Percentiles rank a stretch among this genome's conserved stretches.
Conservation (phyloP, 2,113 vertebrate genomes). For the Ivindomyrus marchei region DNA sequence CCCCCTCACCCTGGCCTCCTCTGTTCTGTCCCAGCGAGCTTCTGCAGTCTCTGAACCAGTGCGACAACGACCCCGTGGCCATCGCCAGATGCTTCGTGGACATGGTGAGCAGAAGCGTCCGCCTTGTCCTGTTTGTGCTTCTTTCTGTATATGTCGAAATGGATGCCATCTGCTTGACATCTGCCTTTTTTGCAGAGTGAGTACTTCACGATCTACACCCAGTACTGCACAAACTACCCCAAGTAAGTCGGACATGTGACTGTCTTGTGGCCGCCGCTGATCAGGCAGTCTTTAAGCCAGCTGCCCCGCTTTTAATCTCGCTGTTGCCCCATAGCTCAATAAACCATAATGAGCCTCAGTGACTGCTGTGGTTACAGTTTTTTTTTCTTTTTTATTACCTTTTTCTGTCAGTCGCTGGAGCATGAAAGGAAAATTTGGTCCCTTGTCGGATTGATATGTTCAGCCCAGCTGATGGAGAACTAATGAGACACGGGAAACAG, state of each 20-base stretch:
- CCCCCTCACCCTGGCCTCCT: background rate
- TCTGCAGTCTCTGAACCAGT: constrained; percentile 84
- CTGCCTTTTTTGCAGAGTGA: constrained; percentile 67
- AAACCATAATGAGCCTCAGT: background rate
- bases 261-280: background rate
- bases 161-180: background rate
- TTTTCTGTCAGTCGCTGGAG: background rate
- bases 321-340: background rate
- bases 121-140: background rate
- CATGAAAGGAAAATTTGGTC: background rate
- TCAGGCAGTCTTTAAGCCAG: background rate
- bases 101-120: constrained; percentile 61
- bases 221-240: constrained; percentile 98
- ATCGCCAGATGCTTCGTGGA: constrained; percentile 89
- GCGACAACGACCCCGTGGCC: constrained; percentile 80
- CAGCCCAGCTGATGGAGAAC: background rate
- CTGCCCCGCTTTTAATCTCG: background rate
- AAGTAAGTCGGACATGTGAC: constrained; percentile 67
- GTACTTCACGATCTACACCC: constrained; percentile 94
- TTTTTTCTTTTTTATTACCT: background rate
- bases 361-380: background rate
- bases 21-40: constrained; percentile 66
- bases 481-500: background rate
- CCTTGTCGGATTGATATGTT: background rate
- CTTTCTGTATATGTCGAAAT: background rate